A percentile compares a stretch with the other conserved stretches of the same genome.
phyloP scores from a whole-genome alignment of 2,113 vertebrate species.

The Brachionichthys hirsutus region DNA sequence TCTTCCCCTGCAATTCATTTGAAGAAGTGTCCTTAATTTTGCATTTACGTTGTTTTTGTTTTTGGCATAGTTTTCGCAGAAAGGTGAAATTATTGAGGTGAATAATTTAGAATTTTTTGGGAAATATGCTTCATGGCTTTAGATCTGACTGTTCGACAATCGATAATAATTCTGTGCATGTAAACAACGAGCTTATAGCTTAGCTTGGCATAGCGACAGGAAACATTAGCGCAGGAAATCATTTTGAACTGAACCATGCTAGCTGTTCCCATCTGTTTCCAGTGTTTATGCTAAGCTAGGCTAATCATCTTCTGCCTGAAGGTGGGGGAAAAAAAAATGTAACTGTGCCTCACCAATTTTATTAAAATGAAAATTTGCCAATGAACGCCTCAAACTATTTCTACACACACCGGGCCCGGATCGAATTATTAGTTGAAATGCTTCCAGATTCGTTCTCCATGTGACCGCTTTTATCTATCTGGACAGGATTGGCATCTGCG shows the following conservation, averaged over 20 bases:
- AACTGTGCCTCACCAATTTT: neutral
- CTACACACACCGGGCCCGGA: conserved; percentile 45
- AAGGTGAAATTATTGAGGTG: too few relatives aligned
- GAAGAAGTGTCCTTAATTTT: too few relatives aligned
- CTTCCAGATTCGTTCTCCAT: conserved; percentile 12
- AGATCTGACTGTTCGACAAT: too few relatives aligned
- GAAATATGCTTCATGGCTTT: too few relatives aligned
- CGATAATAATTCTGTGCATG: too few relatives aligned
- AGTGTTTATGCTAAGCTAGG: conserved; percentile 14
- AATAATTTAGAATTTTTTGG: too few relatives aligned
- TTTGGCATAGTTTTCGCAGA: too few relatives aligned
- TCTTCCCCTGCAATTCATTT: too few relatives aligned
- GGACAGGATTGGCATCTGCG: conserved; percentile 3
- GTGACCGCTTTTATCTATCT: conserved; percentile 32
- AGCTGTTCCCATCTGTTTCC: neutral
- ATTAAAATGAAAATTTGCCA: conserved; percentile 34
- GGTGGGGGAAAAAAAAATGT: neutral
- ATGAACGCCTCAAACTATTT: conserved; percentile 30
- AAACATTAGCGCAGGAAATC: too few relatives aligned
- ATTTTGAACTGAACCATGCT: neutral
- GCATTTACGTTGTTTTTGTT: too few relatives aligned
- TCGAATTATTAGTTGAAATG: conserved; percentile 19
- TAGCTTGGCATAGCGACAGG: too few relatives aligned
- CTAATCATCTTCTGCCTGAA: neutral
- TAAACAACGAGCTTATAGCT: too few relatives aligned